phyloP scores from a whole-genome alignment of 2,113 vertebrate genomes.

The Erythrocercus mccallii region DNA sequence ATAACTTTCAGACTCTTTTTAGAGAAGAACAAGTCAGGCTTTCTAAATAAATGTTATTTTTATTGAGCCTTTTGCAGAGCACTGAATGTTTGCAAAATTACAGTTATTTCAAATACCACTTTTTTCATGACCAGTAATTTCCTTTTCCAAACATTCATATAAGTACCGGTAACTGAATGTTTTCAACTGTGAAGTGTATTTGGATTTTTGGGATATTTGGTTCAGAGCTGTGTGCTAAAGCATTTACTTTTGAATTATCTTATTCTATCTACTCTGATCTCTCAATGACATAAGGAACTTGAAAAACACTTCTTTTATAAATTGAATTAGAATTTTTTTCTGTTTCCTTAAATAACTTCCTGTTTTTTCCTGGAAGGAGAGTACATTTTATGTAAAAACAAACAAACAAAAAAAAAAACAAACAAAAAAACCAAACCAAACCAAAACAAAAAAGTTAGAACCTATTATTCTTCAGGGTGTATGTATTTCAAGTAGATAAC shows the following conservation, averaged over 20 bases:
- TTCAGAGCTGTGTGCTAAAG: neutral
- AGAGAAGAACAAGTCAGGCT: neutral
- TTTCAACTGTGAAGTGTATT: neutral
- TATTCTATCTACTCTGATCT: neutral
- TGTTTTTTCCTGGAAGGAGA: neutral
- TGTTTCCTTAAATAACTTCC: neutral
- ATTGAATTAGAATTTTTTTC: neutral
- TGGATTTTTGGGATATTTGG: neutral
- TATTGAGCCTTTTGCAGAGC: slow-evolving; percentile 2
- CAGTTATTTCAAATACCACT: slow-evolving; percentile 3
- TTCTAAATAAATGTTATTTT: slow-evolving; percentile 36
- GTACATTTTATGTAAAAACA: neutral
- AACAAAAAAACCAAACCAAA: too few relatives aligned
- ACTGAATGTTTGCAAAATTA: slow-evolving; percentile 29
- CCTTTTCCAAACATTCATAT: slow-evolving; percentile 27
- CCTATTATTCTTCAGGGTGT: neutral
- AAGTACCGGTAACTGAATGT: neutral
- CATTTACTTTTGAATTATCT: neutral
- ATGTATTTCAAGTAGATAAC: neutral
- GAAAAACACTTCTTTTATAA: neutral
- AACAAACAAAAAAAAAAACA: neutral
- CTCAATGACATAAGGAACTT: neutral
- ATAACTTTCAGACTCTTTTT: neutral
- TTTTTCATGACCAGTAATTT: slow-evolving; percentile 33
- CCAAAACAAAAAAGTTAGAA: neutral